Evolutionary conservation across 2,113 vertebrate species (phyloP).

Genomic region (Nycticorax nycticorax): DNA sequence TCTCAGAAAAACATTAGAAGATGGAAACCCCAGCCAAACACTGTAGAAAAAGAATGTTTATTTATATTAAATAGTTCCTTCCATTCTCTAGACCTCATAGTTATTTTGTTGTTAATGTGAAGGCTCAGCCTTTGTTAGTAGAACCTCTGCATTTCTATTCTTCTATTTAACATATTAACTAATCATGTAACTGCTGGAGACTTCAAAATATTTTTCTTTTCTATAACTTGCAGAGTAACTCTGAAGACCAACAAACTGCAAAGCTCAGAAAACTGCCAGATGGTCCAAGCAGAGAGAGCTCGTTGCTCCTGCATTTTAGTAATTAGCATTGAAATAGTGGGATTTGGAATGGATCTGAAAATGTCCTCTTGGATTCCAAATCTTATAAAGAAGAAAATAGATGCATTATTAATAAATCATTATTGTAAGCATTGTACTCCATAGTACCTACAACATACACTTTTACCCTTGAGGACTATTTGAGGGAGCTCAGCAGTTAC

Average conservation of each 20-base stretch:
- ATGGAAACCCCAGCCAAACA: not conserved
- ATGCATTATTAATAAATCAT: not conserved
- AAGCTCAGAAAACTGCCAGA: slow-evolving; percentile 9
- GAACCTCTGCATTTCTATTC: not conserved
- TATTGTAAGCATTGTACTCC: not conserved
- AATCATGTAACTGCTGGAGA: not conserved
- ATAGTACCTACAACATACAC: not conserved
- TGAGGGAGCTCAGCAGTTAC: not conserved
- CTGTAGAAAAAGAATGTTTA: not conserved
- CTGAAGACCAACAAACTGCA: not conserved
- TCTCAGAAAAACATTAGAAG: not conserved
- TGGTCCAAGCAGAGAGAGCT: not conserved
- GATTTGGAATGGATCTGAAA: not conserved
- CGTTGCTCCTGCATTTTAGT: not conserved
- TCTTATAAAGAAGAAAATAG: not conserved
- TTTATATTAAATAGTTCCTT: not conserved
- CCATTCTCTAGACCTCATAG: not conserved
- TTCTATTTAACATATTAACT: not conserved
- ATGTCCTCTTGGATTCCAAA: not conserved
- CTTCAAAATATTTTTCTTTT: not conserved
- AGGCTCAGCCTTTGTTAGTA: not conserved
- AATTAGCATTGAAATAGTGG: not conserved
- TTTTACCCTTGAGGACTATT: not conserved
- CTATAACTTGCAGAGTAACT: not conserved
- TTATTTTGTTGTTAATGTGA: not conserved